Evolutionary conservation across 2,113 vertebrate species (phyloP).

Genomic region (Ictalurus furcatus): DNA sequence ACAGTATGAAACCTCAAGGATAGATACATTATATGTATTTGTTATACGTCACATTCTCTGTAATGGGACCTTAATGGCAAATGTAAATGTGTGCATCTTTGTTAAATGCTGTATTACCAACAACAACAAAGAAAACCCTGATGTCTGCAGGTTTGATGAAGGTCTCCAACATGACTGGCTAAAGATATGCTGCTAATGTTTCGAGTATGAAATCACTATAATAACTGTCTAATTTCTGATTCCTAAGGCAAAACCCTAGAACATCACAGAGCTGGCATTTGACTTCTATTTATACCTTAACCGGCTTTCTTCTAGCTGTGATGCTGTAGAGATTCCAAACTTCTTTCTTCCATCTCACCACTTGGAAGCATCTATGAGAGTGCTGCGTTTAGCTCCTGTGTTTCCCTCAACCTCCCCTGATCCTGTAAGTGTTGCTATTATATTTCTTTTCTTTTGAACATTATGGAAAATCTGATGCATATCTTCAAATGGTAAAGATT

Average conservation of each 20-base stretch:
- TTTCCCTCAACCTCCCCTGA: constrained; percentile 60
- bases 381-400: constrained; percentile 75
- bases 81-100: background rate
- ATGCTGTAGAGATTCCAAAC: constrained; percentile 79
- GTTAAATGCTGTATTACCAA: background rate
- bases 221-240: background rate
- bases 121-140: background rate
- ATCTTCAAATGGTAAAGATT: background rate
- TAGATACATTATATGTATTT: background rate
- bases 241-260: background rate
- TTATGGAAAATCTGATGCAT: too few relatives aligned
- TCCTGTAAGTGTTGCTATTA: constrained; percentile 70
- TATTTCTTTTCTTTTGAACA: background rate
- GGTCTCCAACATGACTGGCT: background rate
- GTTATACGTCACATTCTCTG: background rate
- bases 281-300: constrained; percentile 65
- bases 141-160: background rate
- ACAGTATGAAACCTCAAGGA: background rate
- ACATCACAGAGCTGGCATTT: background rate
- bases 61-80: background rate
- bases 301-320: constrained; percentile 67
- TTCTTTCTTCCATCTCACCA: constrained; percentile 89
- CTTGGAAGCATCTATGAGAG: constrained; percentile 87
- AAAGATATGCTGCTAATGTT: background rate
- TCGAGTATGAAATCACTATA: background rate